These are phyloP conservation scores for Cantharis nigra DNA, from an alignment of 2,888 invertebrate genomes.

Conservation along the genomic window DNA sequence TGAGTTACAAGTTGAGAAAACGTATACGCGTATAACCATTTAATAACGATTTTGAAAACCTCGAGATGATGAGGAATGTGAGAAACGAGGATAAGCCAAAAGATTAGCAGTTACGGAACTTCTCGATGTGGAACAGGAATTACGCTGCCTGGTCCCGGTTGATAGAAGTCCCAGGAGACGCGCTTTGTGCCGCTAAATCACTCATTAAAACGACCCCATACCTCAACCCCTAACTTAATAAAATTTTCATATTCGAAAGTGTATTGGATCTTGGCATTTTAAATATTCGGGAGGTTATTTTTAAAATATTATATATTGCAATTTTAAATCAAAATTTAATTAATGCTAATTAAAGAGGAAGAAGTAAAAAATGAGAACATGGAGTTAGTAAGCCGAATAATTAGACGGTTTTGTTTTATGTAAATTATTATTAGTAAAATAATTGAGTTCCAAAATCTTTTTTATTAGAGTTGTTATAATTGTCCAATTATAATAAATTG, in stretches of 20 bases:
- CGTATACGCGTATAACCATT: neutral
- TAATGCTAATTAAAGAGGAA: neutral
- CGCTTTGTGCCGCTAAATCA: constrained; percentile 55
- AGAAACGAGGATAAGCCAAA: constrained; percentile 10
- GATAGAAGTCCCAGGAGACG: constrained; percentile 53
- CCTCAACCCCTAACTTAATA: constrained; percentile 11
- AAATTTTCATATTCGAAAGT: constrained; percentile 14
- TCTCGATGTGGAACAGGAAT: constrained; percentile 44
- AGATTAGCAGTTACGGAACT: constrained; percentile 42
- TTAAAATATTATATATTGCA: neutral
- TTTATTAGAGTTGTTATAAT: constrained; percentile 4
- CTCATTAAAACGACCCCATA: constrained; percentile 49
- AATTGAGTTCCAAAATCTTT: neutral
- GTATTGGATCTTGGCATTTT: neutral
- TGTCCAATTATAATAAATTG: constrained; percentile 26
- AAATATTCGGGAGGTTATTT: neutral
- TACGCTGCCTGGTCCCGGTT: constrained; percentile 50
- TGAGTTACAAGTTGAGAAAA: neutral
- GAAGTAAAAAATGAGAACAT: neutral
- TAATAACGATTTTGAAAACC: constrained; percentile 3
- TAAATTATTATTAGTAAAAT: neutral
- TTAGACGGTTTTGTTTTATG: neutral
- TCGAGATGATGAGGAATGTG: constrained; percentile 4
- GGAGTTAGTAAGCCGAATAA: neutral
- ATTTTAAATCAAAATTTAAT: neutral